These are phyloP conservation scores for Apamea monoglypha DNA, from an alignment of 2,888 invertebrate species.

Conservation along the genomic window DNA sequence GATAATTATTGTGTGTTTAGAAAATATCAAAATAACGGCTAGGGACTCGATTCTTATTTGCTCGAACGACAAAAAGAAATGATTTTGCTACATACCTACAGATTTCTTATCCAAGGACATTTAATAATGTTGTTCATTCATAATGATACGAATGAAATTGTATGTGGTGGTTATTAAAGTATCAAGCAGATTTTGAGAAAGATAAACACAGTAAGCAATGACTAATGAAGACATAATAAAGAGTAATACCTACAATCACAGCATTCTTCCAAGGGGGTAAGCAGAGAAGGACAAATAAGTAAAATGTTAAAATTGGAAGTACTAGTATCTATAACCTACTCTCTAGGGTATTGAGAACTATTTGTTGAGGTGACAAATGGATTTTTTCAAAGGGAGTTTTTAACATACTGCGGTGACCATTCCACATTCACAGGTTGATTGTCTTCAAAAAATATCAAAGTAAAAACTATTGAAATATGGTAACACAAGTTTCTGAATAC, in stretches of 20 bases:
- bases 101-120: background rate
- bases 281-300: slow-evolving; percentile 48
- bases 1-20: background rate
- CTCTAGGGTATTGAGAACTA: background rate
- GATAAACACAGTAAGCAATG: slow-evolving; percentile 17
- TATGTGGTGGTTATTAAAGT: slow-evolving; percentile 10
- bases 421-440: slow-evolving; percentile 7
- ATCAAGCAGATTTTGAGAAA: slow-evolving; percentile 17
- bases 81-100: background rate
- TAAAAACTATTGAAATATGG: background rate
- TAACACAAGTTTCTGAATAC: background rate
- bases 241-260: slow-evolving; percentile 61
- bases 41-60: background rate
- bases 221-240: slow-evolving; percentile 46
- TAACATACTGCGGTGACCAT: background rate
- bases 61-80: background rate
- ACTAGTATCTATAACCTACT: background rate
- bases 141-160: background rate
- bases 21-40: no score
- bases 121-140: background rate
- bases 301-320: slow-evolving; percentile 24
- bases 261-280: slow-evolving; percentile 56
- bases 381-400: background rate
- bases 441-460: background rate
- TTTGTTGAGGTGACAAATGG: background rate